These are phyloP conservation scores for Eospalax fontanierii DNA, from an alignment of 2,797 vertebrate species.

Conservation along the genomic window DNA sequence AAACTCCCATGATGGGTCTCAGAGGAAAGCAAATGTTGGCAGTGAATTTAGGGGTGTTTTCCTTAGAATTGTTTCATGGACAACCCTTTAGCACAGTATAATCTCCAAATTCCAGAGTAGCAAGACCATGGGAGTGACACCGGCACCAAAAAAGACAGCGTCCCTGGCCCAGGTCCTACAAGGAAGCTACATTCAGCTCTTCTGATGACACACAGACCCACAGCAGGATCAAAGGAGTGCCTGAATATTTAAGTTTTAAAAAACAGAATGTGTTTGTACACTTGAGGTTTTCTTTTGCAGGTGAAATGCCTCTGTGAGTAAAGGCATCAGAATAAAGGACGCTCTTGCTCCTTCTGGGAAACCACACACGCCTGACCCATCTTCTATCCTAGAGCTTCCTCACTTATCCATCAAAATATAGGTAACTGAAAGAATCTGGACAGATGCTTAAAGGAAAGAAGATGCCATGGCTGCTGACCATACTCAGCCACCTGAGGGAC, in stretches of 20 bases:
- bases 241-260: background rate
- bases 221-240: background rate
- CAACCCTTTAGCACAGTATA: constrained; percentile 17
- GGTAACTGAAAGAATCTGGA: constrained; percentile 40
- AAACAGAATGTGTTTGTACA: background rate
- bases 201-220: background rate
- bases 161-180: background rate
- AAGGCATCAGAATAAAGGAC: constrained; percentile 16
- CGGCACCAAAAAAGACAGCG: background rate
- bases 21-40: background rate
- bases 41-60: background rate
- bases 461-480: rapidly evolving
- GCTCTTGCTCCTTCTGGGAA: background rate
- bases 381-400: background rate
- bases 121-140: constrained; percentile 62
- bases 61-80: background rate
- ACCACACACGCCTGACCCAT: background rate
- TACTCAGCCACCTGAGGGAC: background rate
- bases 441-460: background rate
- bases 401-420: background rate
- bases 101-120: constrained; percentile 77
- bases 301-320: background rate
- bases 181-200: background rate
- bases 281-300: constrained; percentile 4
- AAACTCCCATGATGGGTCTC: background rate